Conservation (phyloP, 2,113 vertebrate genomes). For the Calyptommatus sinebrachiatus region DNA sequence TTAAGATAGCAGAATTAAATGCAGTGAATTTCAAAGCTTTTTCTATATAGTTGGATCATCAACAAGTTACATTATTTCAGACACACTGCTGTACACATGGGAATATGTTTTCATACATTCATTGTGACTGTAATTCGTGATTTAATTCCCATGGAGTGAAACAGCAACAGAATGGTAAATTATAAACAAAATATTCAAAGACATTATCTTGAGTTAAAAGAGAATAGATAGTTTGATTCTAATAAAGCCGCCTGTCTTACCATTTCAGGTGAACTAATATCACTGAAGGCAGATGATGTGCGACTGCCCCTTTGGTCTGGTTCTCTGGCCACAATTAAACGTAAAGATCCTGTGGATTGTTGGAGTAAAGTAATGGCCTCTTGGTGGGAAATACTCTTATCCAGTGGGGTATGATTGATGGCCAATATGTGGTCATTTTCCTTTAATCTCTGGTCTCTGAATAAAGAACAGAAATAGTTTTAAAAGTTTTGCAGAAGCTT, state of each 20-base stretch:
- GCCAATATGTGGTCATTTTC: slow-evolving; percentile 94
- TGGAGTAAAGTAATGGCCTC: slow-evolving; percentile 89
- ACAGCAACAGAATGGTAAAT: neutral
- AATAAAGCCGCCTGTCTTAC: slow-evolving; percentile 65
- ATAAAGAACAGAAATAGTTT: slow-evolving; percentile 56
- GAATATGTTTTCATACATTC: slow-evolving; percentile 3
- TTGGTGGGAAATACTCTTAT: slow-evolving; percentile 85
- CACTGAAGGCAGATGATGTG: slow-evolving; percentile 34
- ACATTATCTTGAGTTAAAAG: neutral
- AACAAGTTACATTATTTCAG: slow-evolving; percentile 34
- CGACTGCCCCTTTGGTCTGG: slow-evolving; percentile 43
- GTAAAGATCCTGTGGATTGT: slow-evolving; percentile 80
- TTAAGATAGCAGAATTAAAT: neutral
- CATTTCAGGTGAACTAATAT: slow-evolving; percentile 56
- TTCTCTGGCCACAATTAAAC: slow-evolving; percentile 86
- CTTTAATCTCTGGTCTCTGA: slow-evolving; percentile 85
- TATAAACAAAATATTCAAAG: neutral
- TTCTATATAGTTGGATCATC: slow-evolving; percentile 16
- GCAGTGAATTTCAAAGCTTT: neutral
- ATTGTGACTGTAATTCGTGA: slow-evolving; percentile 30
- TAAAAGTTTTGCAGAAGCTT: slow-evolving; percentile 15
- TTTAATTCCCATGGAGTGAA: neutral
- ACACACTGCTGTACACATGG: slow-evolving; percentile 47
- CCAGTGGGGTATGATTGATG: slow-evolving; percentile 86
- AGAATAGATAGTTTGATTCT: slow-evolving; percentile 30